A percentile compares a stretch with the other conserved stretches of the same genome.
These are phyloP conservation scores for Acrocephalus scirpaceus DNA, from an alignment of 2,797 vertebrate genomes.

Conservation along the genomic window DNA sequence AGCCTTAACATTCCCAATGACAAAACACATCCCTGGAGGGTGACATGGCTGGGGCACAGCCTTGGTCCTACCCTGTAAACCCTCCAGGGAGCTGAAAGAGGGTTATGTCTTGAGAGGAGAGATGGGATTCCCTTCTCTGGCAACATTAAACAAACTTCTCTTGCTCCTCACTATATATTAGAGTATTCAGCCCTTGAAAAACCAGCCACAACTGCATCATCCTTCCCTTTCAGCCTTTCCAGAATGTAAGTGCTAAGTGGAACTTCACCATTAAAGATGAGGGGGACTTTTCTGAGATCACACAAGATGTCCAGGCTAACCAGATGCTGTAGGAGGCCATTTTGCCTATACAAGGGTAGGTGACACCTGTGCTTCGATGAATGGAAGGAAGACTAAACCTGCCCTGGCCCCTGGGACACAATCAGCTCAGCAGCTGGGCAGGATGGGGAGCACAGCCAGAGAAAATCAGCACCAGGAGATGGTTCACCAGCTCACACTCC, in stretches of 20 bases:
- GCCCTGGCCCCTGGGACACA: neutral
- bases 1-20: neutral
- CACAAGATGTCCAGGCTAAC: neutral
- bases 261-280: neutral
- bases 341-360: accelerated
- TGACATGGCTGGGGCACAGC: neutral
- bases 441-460: neutral
- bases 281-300: neutral
- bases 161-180: neutral
- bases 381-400: neutral
- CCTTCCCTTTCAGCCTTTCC: neutral
- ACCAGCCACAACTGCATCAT: neutral
- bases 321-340: neutral
- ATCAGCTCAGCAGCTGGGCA: no score
- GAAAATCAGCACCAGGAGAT: neutral
- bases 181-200: neutral
- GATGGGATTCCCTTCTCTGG: neutral
- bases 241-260: neutral
- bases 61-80: neutral
- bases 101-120: neutral
- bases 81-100: neutral
- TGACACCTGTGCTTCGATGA: no score
- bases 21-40: neutral
- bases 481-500: neutral
- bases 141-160: neutral